Evolutionary conservation across 2,888 invertebrate genomes (phyloP), one percentile per base, ranked within the genome.

Genomic region (Arge pagana): DNA sequence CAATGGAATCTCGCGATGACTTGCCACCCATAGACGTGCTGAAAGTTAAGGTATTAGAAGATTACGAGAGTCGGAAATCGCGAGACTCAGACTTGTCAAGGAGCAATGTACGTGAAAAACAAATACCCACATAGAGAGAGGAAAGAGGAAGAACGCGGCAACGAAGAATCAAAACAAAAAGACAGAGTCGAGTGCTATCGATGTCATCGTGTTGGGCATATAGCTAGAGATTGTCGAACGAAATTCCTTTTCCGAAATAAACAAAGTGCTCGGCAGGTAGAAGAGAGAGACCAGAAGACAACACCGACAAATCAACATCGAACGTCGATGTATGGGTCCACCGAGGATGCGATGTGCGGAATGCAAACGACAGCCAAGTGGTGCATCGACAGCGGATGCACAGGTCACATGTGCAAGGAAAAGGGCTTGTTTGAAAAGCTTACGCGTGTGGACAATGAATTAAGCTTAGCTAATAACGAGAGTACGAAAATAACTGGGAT

Each of bases 1-100:
- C 54, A 4, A 52, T 54, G 18, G 54, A 54, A 42, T 35, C 43
- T 28, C 33, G 45, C 5, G 54, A 54, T n/a, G 45, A 52, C 11
- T 37, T 52, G 11, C 54, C 54, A 11, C 18, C n/a, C 4, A 40
- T 39, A 8, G 50, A 54, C 24, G 28, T 21, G 6, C 16, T 54
- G 28, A 43, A 48, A 19, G 33, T 48, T 3, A 52, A 52, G 28
- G 30, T 42, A 26, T 11, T 42, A 23, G 41, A 42, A 18, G 30
- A 42, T 28, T 42, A 42, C 15, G 31, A 55, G 16, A 39, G 52
- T 5, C 30, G 40, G n/a, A 49, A 30, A 6, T 39, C 18, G 19
- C 15, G 43, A 33, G 37, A 28, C 6, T 5, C 30, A 13, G 41
- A 1, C 35, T 21, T 52, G 7, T 31, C 48, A 41, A 24, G 52